These are phyloP conservation scores for Nyctereutes procyonoides DNA, from an alignment of 2,113 vertebrate genomes.

Conservation along the genomic window DNA sequence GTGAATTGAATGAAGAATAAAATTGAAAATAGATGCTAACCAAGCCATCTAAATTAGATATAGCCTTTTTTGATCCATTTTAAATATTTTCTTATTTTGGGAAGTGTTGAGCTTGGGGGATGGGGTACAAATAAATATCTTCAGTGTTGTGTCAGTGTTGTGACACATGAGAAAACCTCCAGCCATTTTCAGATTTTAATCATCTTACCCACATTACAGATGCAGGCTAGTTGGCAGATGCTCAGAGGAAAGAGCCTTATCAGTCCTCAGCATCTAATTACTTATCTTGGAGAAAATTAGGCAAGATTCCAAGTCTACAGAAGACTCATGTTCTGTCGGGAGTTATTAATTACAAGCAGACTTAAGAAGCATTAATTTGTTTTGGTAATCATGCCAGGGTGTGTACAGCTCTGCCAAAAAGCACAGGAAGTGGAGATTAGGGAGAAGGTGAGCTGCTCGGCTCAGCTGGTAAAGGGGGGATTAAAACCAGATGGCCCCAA, in stretches of 20 bases:
- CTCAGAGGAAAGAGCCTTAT: slow-evolving; percentile 60
- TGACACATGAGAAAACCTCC: slow-evolving; percentile 51
- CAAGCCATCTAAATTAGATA: background rate
- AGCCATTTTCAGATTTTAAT: slow-evolving; percentile 67
- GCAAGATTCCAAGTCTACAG: slow-evolving; percentile 73
- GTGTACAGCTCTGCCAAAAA: slow-evolving; percentile 25
- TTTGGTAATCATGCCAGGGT: slow-evolving; percentile 70
- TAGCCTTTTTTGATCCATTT: background rate
- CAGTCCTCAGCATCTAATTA: slow-evolving; percentile 66
- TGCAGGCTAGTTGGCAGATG: slow-evolving; percentile 48
- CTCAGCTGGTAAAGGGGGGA: slow-evolving; percentile 53
- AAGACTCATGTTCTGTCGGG: slow-evolving; percentile 67
- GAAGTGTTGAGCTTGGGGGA: background rate
- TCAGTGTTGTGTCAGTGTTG: background rate
- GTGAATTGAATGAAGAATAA: background rate
- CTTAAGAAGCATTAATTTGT: slow-evolving; percentile 74
- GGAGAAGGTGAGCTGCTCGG: slow-evolving; percentile 47
- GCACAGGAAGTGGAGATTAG: background rate
- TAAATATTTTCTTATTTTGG: slow-evolving; percentile 2
- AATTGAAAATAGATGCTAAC: background rate
- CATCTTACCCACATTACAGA: slow-evolving; percentile 62
- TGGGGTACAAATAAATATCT: background rate
- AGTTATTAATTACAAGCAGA: slow-evolving; percentile 77
- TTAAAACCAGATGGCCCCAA: slow-evolving; percentile 72
- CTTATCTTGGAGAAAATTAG: slow-evolving; percentile 73